phyloP scores from a whole-genome alignment of 2,113 vertebrate genomes.

The Prionailurus bengalensis region DNA sequence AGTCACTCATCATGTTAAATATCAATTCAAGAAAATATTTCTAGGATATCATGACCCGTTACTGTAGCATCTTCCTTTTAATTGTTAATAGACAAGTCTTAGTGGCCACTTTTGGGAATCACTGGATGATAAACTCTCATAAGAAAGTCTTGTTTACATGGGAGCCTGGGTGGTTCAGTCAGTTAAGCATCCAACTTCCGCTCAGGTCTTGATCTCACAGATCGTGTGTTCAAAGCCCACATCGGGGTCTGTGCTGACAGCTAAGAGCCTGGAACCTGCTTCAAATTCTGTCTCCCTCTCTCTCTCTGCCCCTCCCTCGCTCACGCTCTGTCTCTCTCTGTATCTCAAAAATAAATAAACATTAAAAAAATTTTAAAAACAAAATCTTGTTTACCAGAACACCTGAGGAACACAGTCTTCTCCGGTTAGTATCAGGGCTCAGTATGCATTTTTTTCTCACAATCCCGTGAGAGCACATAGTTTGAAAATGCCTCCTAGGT shows the following conservation, averaged over 20 bases:
- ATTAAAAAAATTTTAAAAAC: neutral
- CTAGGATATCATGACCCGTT: neutral
- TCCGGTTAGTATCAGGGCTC: neutral
- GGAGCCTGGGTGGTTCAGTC: too few species aligned
- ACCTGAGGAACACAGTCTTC: neutral
- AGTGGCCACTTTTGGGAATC: neutral
- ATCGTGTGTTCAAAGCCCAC: too few species aligned
- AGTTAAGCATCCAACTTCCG: too few species aligned
- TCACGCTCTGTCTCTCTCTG: too few species aligned
- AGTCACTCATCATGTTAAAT: slow-evolving; percentile 1
- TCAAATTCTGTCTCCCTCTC: too few species aligned
- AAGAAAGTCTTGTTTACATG: neutral
- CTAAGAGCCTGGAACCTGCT: too few species aligned
- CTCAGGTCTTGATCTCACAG: too few species aligned
- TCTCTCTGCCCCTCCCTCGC: too few species aligned
- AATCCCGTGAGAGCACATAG: neutral
- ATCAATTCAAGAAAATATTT: slow-evolving; percentile 50
- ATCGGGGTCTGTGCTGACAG: too few species aligned
- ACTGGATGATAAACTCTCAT: neutral
- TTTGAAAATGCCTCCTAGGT: neutral
- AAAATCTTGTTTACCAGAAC: neutral
- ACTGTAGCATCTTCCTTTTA: neutral
- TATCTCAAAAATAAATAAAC: too few species aligned
- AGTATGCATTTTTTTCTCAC: neutral
- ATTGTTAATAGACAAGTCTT: neutral